Conservation (phyloP, 1,140 invertebrate genomes). For the Drosophila sp. region DNA sequence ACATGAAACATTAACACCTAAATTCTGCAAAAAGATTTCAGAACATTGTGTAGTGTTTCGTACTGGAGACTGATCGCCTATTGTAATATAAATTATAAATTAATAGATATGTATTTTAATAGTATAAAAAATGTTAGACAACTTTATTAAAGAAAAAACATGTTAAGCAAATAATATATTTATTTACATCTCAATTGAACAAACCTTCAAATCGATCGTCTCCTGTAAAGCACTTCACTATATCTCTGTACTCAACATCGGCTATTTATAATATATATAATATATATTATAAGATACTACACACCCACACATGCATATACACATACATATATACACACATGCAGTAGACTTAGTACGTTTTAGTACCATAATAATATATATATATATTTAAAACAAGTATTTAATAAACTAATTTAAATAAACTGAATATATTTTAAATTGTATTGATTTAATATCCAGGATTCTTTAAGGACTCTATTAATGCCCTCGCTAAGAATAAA, state of each 20-base stretch:
- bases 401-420: slow-evolving; percentile 41
- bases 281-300: slow-evolving; percentile 13
- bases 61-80: slow-evolving; percentile 69
- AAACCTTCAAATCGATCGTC: slow-evolving; percentile 24
- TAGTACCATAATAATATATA: slow-evolving; percentile 58
- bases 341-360: slow-evolving; percentile 55
- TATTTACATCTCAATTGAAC: slow-evolving; percentile 9
- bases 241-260: slow-evolving; percentile 3
- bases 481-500: no score
- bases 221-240: slow-evolving; percentile 2
- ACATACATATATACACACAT: slow-evolving; percentile 11
- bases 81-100: slow-evolving; percentile 11
- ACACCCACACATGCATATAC: slow-evolving; percentile 3
- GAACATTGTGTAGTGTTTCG: slow-evolving; percentile 36
- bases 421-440: background rate
- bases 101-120: slow-evolving; percentile 17
- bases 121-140: slow-evolving; percentile 11
- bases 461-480: background rate
- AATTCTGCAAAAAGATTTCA: slow-evolving; percentile 7
- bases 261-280: slow-evolving; percentile 16
- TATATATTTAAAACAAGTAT: slow-evolving; percentile 28
- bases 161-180: background rate
- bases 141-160: slow-evolving; percentile 2
- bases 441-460: background rate
- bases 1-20: slow-evolving; percentile 35